Evolutionary conservation across 1,140 invertebrate species (phyloP), one percentile per base, ranked within the genome.

Genomic region (Polyergus mexicanus): DNA sequence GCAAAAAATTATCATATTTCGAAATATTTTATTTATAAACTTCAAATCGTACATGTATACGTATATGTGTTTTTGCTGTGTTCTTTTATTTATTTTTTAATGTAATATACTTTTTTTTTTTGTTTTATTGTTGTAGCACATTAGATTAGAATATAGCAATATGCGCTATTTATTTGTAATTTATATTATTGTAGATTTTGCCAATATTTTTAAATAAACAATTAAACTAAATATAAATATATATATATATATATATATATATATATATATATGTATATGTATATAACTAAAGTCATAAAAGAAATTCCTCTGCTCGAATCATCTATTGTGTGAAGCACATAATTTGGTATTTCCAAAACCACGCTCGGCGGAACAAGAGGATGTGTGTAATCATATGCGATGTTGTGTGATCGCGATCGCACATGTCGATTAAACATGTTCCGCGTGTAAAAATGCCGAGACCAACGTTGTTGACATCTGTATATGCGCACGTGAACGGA

Each of bases 381-480:
- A 83, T 54, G 54, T 13, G 25, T 69, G 51, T 80, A 80, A 80
- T n/a, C n/a, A n/a, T n/a, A n/a, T n/a, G n/a, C n/a, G 19, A 44
- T 8, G 54, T 72, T 41, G 28, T 22, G 44, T n/a, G 62, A 25
- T 51, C 47, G 65, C 72, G 65, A 83, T 81, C 68, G 47, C 74
- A 58, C 60, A 41, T 60, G 41, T n/a, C 25, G 78, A 87, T 84
- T 56, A 16, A 51, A 68, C 62, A 32, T 54, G 35, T 86, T 91
- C 87, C 13, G 92, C 92, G 92, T 93, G 88, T 92, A 83, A 35
- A 80, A 58, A 76, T 66, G 83, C 71, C 84, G 72, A 88, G 92
- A 87, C 69, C 66, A 84, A 81, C 22, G 51, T 83, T 83, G 51
- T 83, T 83, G 60, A 93, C 90, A 92, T 92, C 71, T 92, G 89